These are phyloP conservation scores for Enoplosus armatus DNA, from an alignment of 2,797 vertebrate genomes.

Conservation along the genomic window DNA sequence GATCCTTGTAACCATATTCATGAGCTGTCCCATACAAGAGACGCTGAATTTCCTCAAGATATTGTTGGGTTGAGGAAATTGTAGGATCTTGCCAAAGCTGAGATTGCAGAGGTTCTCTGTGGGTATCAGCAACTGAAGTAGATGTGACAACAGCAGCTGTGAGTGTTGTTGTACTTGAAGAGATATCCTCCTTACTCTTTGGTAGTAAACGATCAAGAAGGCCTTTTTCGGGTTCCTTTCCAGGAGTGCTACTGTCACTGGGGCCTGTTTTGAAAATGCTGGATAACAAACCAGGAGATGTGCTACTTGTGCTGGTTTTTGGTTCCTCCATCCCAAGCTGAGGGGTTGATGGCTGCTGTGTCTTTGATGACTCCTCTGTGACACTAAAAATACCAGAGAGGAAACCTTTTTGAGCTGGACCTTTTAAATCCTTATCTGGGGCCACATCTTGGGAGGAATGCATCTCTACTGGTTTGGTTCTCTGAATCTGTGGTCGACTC, in stretches of 20 bases:
- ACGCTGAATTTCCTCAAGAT: conserved; percentile 85
- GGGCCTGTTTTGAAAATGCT: conserved; percentile 74
- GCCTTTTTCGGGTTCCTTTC: conserved; percentile 77
- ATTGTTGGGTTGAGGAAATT: conserved; percentile 75
- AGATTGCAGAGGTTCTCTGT: conserved; percentile 43
- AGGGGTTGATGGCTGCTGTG: conserved; percentile 59
- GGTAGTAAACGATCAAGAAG: conserved; percentile 77
- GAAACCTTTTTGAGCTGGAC: conserved; percentile 80
- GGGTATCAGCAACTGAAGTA: conserved; percentile 21
- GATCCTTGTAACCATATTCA: conserved; percentile 87
- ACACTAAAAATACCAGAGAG: conserved; percentile 87
- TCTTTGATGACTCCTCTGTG: conserved; percentile 80
- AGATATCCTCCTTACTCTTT: conserved; percentile 73
- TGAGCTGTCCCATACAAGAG: conserved; percentile 84
- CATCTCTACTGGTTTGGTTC: conserved; percentile 80
- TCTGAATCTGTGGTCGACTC: conserved; percentile 80
- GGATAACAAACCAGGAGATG: conserved; percentile 75
- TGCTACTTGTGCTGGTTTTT: conserved; percentile 55
- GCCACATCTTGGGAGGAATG: conserved; percentile 68
- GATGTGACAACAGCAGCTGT: conserved; percentile 31
- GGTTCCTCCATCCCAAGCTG: conserved; percentile 62
- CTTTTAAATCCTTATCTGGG: conserved; percentile 82
- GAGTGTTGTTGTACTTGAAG: conserved; percentile 52
- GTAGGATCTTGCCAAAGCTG: conserved; percentile 67
- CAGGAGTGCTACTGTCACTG: conserved; percentile 55